Conservation (phyloP, 1,140 invertebrate genomes). For the Globodera rostochiensis region DNA sequence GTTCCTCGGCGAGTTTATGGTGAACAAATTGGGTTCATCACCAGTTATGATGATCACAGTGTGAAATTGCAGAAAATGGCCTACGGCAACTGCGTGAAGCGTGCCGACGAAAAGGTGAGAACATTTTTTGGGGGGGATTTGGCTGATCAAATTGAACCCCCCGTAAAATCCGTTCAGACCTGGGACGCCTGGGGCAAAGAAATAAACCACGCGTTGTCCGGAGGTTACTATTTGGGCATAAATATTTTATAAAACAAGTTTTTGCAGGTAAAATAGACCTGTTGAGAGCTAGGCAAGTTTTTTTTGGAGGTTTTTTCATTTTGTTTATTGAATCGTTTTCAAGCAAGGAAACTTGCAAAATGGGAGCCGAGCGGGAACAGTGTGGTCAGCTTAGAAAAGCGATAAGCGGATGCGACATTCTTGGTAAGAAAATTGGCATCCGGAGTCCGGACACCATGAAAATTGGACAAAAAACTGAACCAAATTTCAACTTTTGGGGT, state of each 20-base stretch:
- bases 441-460: too few relatives aligned
- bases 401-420: constrained; percentile 60
- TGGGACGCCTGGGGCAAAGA: constrained; percentile 64
- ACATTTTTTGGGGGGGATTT: not conserved
- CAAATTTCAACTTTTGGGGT: too few relatives aligned
- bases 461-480: too few relatives aligned
- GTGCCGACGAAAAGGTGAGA: constrained; percentile 51
- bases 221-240: constrained; percentile 22
- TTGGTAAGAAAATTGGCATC: constrained; percentile 26
- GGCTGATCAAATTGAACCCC: not conserved
- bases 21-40: not conserved
- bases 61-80: constrained; percentile 41
- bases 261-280: constrained; percentile 57
- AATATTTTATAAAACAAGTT: not conserved
- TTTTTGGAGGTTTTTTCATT: not conserved
- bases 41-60: not conserved
- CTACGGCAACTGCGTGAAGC: constrained; percentile 64
- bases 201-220: constrained; percentile 55
- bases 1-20: constrained; percentile 65
- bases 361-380: constrained; percentile 62
- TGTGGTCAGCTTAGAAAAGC: constrained; percentile 57
- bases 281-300: constrained; percentile 55
- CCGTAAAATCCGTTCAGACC: constrained; percentile 19
- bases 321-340: constrained; percentile 31
- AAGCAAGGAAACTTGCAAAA: constrained; percentile 64